Percentiles rank a stretch among this genome's conserved stretches.
These are phyloP conservation scores for Enteromius afrohamiltoni DNA, from an alignment of 2,797 vertebrate genomes.

Conservation along the genomic window DNA sequence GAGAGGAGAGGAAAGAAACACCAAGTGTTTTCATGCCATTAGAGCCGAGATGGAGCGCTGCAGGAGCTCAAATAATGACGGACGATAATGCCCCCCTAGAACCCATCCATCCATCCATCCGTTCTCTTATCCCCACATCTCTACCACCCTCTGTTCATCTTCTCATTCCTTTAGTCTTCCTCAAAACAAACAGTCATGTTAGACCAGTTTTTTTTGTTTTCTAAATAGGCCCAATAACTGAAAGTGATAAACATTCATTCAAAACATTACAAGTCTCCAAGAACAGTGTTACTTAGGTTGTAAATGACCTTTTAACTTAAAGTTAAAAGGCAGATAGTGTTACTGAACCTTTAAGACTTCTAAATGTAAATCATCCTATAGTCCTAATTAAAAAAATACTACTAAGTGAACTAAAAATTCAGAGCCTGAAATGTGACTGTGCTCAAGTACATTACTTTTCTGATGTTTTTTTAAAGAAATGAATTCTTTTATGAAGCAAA, in stretches of 20 bases:
- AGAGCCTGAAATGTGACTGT: background rate
- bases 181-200: background rate
- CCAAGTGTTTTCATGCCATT: constrained; percentile 52
- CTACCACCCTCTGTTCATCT: constrained; percentile 13
- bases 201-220: background rate
- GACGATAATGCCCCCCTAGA: constrained; percentile 47
- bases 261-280: background rate
- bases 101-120: constrained; percentile 28
- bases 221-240: background rate
- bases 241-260: background rate
- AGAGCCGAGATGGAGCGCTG: constrained; percentile 55
- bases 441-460: background rate
- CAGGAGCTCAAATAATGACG: constrained; percentile 54
- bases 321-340: background rate
- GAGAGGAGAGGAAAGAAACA: constrained; percentile 28
- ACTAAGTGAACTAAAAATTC: background rate
- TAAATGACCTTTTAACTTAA: background rate
- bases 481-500: background rate
- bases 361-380: background rate
- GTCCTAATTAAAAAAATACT: background rate
- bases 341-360: background rate
- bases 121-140: constrained; percentile 14
- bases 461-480: background rate
- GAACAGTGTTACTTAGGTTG: background rate
- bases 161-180: constrained; percentile 1